Conservation (phyloP, 2,888 invertebrate genomes). For the Hofmannophila pseudospretella region DNA sequence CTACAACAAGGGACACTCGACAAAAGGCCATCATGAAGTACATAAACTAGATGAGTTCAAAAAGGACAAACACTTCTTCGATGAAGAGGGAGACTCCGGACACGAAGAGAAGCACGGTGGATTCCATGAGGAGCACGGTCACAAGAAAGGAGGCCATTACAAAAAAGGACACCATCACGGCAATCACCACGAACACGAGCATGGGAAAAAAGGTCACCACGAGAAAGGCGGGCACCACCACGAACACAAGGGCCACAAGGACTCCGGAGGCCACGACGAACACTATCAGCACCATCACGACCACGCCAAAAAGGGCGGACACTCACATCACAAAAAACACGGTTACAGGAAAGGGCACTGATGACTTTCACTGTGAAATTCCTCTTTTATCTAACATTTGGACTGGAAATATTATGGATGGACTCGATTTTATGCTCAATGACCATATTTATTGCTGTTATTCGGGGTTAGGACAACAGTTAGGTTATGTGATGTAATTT, state of each 20-base stretch:
- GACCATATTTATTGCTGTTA: constrained; percentile 19
- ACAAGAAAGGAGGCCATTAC: constrained; percentile 88
- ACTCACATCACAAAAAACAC: constrained; percentile 88
- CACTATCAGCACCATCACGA: constrained; percentile 86
- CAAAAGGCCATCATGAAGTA: constrained; percentile 90
- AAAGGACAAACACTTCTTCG: constrained; percentile 91
- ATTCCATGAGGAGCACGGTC: constrained; percentile 87
- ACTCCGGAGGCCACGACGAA: constrained; percentile 85
- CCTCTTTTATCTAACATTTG: not conserved
- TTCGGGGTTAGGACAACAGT: constrained; percentile 7
- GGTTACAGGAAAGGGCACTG: constrained; percentile 79
- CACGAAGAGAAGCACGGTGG: constrained; percentile 90
- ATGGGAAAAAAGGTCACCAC: constrained; percentile 88
- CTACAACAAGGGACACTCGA: constrained; percentile 90
- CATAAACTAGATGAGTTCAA: constrained; percentile 92
- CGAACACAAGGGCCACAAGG: constrained; percentile 88
- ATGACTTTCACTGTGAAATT: constrained; percentile 8
- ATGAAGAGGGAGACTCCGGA: constrained; percentile 89
- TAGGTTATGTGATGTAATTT: not conserved
- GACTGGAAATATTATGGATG: constrained; percentile 7
- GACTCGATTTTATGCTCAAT: constrained; percentile 7
- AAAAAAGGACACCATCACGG: constrained; percentile 90
- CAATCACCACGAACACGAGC: constrained; percentile 85
- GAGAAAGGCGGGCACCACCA: constrained; percentile 89
- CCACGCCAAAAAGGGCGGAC: constrained; percentile 88